Percentiles rank a stretch among this genome's conserved stretches.
These are phyloP conservation scores for Prionailurus viverrinus DNA, from an alignment of 2,113 vertebrate species.

Conservation along the genomic window DNA sequence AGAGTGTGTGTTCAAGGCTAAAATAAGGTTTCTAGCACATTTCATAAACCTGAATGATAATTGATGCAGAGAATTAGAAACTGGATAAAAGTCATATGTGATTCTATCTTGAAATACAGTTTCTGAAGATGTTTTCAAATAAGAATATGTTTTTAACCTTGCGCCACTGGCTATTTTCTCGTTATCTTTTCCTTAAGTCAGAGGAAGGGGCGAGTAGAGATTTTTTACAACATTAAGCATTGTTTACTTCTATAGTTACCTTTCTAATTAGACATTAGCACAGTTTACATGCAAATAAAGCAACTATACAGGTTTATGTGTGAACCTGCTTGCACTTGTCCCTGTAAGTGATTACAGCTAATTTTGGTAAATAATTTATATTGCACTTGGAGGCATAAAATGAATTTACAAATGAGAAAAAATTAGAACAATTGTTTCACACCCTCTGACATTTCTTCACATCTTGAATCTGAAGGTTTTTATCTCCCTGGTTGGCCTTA, in stretches of 20 bases:
- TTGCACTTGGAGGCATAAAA: conserved; percentile 80
- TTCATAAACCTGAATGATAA: not conserved
- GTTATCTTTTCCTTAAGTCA: conserved; percentile 50
- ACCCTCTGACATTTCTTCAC: conserved; percentile 78
- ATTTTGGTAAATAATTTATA: conserved; percentile 84
- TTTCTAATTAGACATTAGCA: conserved; percentile 83
- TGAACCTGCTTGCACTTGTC: conserved; percentile 74
- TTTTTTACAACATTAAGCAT: conserved; percentile 71
- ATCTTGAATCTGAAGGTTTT: conserved; percentile 77
- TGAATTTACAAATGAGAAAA: conserved; percentile 80
- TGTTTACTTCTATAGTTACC: conserved; percentile 80
- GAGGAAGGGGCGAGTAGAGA: not conserved
- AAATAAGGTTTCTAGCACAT: not conserved
- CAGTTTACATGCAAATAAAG: conserved; percentile 83
- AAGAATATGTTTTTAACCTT: not conserved
- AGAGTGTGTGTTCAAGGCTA: not conserved
- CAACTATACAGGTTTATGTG: conserved; percentile 75
- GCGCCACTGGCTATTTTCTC: not conserved
- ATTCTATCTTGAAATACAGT: not conserved
- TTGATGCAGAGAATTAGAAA: not conserved
- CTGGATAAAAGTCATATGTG: not conserved
- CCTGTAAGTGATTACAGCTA: conserved; percentile 81
- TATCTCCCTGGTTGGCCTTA: conserved; percentile 75
- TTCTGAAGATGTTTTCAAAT: conserved; percentile 27
- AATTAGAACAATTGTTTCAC: conserved; percentile 81